A percentile compares a stretch with the other conserved stretches of the same genome.
Evolutionary conservation across 1,140 invertebrate species (phyloP).

Genomic region (Goniozus legneri): DNA sequence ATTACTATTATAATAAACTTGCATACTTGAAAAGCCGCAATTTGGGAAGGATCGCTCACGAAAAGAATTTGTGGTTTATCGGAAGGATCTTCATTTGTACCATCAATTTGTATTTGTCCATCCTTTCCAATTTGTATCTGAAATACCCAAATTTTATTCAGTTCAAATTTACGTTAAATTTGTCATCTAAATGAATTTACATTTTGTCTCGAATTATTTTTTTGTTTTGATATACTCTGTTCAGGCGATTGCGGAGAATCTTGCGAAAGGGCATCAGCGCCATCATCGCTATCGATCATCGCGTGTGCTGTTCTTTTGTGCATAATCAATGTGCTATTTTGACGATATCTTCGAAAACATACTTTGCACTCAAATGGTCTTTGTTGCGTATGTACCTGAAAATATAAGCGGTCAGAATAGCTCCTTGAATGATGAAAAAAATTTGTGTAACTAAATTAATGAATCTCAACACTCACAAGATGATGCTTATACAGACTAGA

Average conservation of each 20-base stretch:
- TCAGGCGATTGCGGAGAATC: conserved; percentile 23
- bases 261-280: conserved; percentile 32
- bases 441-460: conserved; percentile 1
- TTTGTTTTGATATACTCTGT: conserved; percentile 20
- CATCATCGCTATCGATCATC: conserved; percentile 32
- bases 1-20: conserved; percentile 2
- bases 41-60: conserved; percentile 39
- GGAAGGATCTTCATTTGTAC: conserved; percentile 23
- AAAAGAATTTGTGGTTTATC: conserved; percentile 44
- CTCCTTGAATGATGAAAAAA: no score
- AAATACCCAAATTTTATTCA: conserved; percentile 3
- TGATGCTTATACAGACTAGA: conserved; percentile 74
- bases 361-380: conserved; percentile 61
- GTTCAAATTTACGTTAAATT: neutral
- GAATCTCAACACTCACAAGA: conserved; percentile 49
- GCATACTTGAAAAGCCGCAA: conserved; percentile 41
- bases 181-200: conserved; percentile 5
- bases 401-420: neutral
- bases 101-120: conserved; percentile 28
- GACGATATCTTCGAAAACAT: conserved; percentile 61
- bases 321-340: conserved; percentile 62
- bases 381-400: conserved; percentile 59
- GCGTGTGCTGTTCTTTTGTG: conserved; percentile 56
- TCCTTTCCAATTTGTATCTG: conserved; percentile 27
- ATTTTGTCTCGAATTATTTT: conserved; percentile 16